A percentile compares a stretch with the other conserved stretches of the same genome.
Evolutionary conservation across 2,797 vertebrate genomes (phyloP).

Genomic region (Propithecus perrieri): DNA sequence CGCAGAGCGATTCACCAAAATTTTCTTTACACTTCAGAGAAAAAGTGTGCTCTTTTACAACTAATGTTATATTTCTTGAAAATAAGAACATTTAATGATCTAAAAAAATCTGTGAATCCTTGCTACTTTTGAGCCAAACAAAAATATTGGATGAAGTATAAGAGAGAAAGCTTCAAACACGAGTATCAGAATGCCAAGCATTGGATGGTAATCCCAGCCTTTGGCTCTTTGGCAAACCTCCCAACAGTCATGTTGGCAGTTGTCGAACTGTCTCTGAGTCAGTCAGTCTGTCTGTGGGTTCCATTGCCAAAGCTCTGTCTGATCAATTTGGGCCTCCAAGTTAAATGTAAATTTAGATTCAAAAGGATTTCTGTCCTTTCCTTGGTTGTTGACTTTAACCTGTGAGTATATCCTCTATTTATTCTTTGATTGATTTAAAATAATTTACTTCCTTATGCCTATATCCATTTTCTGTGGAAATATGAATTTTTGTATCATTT

Average conservation of each 20-base stretch:
- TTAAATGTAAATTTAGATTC: conserved; percentile 70
- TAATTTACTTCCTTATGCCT: conserved; percentile 64
- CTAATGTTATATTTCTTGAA: conserved; percentile 75
- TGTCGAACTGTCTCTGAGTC: conserved; percentile 77
- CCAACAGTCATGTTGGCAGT: conserved; percentile 67
- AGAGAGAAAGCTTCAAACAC: conserved; percentile 69
- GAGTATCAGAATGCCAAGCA: conserved; percentile 52
- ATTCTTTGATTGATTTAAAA: conserved; percentile 73
- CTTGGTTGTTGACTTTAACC: conserved; percentile 55
- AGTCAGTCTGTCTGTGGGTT: conserved; percentile 74
- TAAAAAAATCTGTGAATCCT: conserved; percentile 59
- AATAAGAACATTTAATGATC: conserved; percentile 68
- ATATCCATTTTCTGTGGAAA: conserved; percentile 71
- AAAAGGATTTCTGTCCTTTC: conserved; percentile 71
- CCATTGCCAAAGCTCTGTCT: conserved; percentile 73
- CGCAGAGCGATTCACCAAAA: conserved; percentile 3
- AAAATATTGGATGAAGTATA: conserved; percentile 67
- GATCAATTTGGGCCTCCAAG: conserved; percentile 65
- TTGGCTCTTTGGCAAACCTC: conserved; percentile 76
- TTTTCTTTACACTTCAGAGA: conserved; percentile 66
- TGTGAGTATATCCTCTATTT: conserved; percentile 63
- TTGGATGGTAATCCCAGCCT: conserved; percentile 59
- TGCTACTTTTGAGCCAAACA: conserved; percentile 69
- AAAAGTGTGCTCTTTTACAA: conserved; percentile 73
- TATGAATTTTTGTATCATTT: conserved; percentile 63